Conservation (phyloP, 2,113 vertebrate genomes). For the Morphnarchus princeps region DNA sequence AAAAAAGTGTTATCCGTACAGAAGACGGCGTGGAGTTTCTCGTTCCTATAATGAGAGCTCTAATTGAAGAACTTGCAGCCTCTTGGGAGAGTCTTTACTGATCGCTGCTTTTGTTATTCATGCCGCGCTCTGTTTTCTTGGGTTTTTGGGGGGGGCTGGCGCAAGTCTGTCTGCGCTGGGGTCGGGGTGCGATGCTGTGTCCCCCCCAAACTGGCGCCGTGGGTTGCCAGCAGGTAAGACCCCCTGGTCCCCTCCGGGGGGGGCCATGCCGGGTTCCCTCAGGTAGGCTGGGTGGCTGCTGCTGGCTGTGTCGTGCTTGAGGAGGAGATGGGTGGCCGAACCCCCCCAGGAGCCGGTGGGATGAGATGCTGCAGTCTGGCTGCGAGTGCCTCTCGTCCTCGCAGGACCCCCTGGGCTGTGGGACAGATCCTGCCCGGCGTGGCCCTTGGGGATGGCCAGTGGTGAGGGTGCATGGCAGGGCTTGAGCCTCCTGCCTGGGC, state of each 20-base stretch:
- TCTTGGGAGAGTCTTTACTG: conserved; percentile 61
- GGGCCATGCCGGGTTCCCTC: neutral
- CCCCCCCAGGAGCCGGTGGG: neutral
- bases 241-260: neutral
- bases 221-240: neutral
- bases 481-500: neutral
- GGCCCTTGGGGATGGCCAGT: rapidly evolving
- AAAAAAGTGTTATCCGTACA: conserved; percentile 34
- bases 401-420: neutral
- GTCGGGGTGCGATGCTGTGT: neutral
- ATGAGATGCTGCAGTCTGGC: neutral
- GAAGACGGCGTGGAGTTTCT: conserved; percentile 58
- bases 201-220: rapidly evolving
- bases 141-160: neutral
- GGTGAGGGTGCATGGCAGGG: neutral
- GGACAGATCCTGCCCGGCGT: rapidly evolving
- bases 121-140: conserved; percentile 2
- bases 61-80: conserved; percentile 68
- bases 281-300: neutral
- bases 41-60: conserved; percentile 65
- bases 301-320: neutral
- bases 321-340: neutral
- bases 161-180: neutral
- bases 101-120: conserved; percentile 53
- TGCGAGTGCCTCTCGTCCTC: neutral